Percentiles rank a stretch among this genome's conserved stretches.
Conservation (phyloP, 2,888 invertebrate genomes). For the Cataglyphis albicans region DNA sequence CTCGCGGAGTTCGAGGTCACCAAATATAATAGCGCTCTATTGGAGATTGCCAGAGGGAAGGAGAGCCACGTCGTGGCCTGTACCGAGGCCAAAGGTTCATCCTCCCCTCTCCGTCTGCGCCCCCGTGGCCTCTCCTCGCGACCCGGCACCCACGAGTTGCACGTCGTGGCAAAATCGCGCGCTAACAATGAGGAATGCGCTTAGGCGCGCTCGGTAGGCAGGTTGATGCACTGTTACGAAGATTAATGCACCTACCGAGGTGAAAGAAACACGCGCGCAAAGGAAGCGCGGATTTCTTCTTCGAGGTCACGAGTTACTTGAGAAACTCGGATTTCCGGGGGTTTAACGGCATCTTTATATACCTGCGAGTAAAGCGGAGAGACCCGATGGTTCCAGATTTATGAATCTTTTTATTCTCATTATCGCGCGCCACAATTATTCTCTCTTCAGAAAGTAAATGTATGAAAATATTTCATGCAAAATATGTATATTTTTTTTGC, state of each 20-base stretch:
- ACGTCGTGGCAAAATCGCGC: constrained; percentile 56
- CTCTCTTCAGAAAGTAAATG: neutral
- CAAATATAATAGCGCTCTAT: constrained; percentile 56
- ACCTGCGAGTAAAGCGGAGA: neutral
- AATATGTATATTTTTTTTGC: neutral
- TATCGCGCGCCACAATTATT: neutral
- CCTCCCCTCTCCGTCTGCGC: constrained; percentile 50
- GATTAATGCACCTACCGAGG: constrained; percentile 71
- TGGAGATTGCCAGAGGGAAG: constrained; percentile 59
- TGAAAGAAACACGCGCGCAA: constrained; percentile 56
- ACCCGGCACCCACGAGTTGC: constrained; percentile 48
- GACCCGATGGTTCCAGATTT: neutral
- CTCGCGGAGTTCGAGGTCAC: constrained; percentile 66
- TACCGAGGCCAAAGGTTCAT: constrained; percentile 75
- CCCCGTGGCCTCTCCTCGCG: constrained; percentile 20
- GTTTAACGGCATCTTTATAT: neutral
- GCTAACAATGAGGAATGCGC: constrained; percentile 76
- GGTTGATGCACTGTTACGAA: constrained; percentile 75
- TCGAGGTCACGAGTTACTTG: constrained; percentile 40
- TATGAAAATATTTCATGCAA: neutral
- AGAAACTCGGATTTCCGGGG: constrained; percentile 59
- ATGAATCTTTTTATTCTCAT: neutral
- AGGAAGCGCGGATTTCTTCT: constrained; percentile 68
- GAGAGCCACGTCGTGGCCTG: constrained; percentile 75
- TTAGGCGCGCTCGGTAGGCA: constrained; percentile 63